phyloP scores from a whole-genome alignment of 2,797 vertebrate species.

The Chlorospingus flavigularis region DNA sequence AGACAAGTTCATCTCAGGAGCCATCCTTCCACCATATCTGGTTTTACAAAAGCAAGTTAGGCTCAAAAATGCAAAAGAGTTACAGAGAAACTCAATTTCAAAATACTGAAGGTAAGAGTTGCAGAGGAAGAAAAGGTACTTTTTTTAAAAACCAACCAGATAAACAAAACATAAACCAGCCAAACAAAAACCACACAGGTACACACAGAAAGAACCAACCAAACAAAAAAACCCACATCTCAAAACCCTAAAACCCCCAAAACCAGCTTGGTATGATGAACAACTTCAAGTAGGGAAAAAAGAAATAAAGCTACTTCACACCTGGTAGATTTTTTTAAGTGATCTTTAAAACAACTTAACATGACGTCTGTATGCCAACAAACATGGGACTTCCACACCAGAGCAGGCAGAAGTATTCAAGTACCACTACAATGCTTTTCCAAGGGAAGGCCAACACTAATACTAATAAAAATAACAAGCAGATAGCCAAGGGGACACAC shows the following conservation, averaged over 20 bases:
- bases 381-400: not conserved
- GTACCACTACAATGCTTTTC: not conserved
- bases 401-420: not conserved
- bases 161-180: not conserved
- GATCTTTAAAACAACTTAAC: not conserved
- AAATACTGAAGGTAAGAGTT: not conserved
- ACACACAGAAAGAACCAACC: not conserved
- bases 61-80: not conserved
- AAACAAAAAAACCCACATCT: not conserved
- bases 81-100: not conserved
- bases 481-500: not conserved
- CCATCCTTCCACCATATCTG: not conserved
- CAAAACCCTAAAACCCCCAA: not conserved
- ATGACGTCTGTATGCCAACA: not conserved
- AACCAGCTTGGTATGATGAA: not conserved
- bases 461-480: not conserved
- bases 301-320: not conserved
- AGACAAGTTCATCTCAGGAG: not conserved
- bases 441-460: not conserved
- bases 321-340: not conserved
- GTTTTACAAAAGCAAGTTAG: not conserved
- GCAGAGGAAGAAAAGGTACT: not conserved
- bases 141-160: not conserved
- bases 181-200: not conserved
- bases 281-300: not conserved